phyloP scores from a whole-genome alignment of 2,888 invertebrate genomes.

The Napeogenes inachia region DNA sequence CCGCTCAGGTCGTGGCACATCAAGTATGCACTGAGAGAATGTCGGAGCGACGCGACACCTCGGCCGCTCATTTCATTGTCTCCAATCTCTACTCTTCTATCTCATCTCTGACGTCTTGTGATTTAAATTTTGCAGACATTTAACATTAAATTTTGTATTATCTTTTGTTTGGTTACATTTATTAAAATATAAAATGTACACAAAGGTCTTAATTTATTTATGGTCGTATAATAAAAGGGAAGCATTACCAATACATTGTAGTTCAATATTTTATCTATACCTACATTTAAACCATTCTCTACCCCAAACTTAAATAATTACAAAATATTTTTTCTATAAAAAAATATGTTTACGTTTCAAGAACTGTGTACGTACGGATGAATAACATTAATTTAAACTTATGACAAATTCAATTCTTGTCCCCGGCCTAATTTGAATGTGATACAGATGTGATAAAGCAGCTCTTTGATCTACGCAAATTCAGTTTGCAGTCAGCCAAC shows the following conservation, averaged over 20 bases:
- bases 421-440: constrained; percentile 8
- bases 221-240: no score
- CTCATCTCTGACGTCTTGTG: constrained; percentile 35
- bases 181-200: no score
- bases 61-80: constrained; percentile 72
- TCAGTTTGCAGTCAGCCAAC: constrained; percentile 31
- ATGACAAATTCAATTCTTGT: constrained; percentile 1
- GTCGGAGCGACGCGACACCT: constrained; percentile 67
- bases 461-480: constrained; percentile 33
- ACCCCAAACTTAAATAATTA: no score
- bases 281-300: no score
- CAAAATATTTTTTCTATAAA: no score
- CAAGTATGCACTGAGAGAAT: constrained; percentile 76
- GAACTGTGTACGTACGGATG: no score
- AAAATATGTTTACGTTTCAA: no score
- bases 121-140: constrained; percentile 38
- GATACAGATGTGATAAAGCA: constrained; percentile 6
- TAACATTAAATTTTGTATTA: not conserved
- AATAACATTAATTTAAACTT: not conserved
- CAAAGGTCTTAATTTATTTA: no score
- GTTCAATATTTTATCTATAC: no score
- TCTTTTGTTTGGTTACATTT: not conserved
- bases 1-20: constrained; percentile 54
- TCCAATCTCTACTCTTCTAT: constrained; percentile 44
- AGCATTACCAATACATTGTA: no score